Conservation (phyloP, 2,888 invertebrate species). For the Amphimallon solstitiale region DNA sequence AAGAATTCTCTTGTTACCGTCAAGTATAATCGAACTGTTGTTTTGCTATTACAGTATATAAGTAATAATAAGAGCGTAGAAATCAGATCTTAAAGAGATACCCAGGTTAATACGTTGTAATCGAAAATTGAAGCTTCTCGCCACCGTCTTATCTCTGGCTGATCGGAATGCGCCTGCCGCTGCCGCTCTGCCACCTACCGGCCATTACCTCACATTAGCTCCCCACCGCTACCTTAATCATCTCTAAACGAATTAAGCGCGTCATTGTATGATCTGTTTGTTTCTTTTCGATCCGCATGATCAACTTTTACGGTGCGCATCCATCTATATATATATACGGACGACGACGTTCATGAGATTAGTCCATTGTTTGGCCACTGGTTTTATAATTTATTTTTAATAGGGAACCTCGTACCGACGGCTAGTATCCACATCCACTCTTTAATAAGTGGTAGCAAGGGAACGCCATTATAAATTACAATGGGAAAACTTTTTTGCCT, state of each 20-base stretch:
- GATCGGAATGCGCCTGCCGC: constrained; percentile 30
- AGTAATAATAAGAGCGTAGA: constrained; percentile 27
- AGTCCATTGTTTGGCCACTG: constrained; percentile 11
- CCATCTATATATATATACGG: no score
- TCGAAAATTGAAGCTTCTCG: constrained; percentile 42
- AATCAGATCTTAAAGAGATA: constrained; percentile 29
- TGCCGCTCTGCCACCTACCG: constrained; percentile 32
- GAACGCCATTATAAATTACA: no score
- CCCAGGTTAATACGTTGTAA: constrained; percentile 42
- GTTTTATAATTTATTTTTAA: constrained; percentile 38
- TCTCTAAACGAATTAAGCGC: constrained; percentile 33
- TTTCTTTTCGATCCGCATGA: constrained; percentile 27
- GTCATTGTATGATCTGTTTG: constrained; percentile 32
- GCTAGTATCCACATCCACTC: background rate
- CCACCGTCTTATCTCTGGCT: constrained; percentile 20
- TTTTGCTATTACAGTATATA: constrained; percentile 14
- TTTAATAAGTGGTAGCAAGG: no score
- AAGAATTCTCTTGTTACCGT: background rate
- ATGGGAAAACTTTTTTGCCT: no score
- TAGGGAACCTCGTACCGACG: background rate
- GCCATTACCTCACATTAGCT: constrained; percentile 33
- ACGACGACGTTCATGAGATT: background rate
- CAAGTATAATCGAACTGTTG: constrained; percentile 8
- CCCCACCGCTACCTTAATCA: constrained; percentile 34
- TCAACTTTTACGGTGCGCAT: constrained; percentile 10